Evolutionary conservation across 2,797 vertebrate genomes (phyloP).

Genomic region (Notolepis coatsorum): DNA sequence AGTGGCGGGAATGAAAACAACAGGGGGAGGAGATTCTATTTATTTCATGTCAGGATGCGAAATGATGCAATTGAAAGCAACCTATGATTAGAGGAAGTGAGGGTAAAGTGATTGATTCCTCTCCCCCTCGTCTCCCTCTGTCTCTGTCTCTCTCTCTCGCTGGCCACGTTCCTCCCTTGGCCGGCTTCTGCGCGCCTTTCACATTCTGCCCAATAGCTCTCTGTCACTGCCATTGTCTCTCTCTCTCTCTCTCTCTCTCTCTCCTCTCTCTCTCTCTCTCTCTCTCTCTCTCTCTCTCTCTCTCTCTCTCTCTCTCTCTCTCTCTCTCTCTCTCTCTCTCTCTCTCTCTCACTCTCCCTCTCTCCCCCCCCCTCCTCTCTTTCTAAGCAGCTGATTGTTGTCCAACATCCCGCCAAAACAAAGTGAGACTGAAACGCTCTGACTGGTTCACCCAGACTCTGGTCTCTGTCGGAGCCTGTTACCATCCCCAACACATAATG

Average conservation of each 20-base stretch:
- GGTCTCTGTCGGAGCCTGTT: neutral
- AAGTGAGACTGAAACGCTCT: slow-evolving; percentile 27
- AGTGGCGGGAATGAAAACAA: neutral
- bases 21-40: neutral
- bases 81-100: neutral
- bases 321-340: neutral
- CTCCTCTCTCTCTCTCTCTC: neutral
- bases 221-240: slow-evolving; percentile 1
- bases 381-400: slow-evolving; percentile 20
- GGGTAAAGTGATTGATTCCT: neutral
- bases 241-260: neutral
- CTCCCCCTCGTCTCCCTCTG: neutral
- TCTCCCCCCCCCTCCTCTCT: too few species aligned
- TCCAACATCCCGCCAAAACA: slow-evolving; percentile 24
- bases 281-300: slow-evolving; percentile 1
- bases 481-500: too few species aligned
- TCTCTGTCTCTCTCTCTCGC: neutral
- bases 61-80: neutral
- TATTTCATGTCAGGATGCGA: neutral
- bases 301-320: slow-evolving; percentile 5
- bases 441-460: slow-evolving; percentile 17
- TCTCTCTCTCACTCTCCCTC: neutral
- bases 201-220: slow-evolving; percentile 16
- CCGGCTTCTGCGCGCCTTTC: neutral
- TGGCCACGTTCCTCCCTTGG: neutral